These are phyloP conservation scores for Macaca nemestrina DNA, from an alignment of 2,113 vertebrate species.

Conservation along the genomic window DNA sequence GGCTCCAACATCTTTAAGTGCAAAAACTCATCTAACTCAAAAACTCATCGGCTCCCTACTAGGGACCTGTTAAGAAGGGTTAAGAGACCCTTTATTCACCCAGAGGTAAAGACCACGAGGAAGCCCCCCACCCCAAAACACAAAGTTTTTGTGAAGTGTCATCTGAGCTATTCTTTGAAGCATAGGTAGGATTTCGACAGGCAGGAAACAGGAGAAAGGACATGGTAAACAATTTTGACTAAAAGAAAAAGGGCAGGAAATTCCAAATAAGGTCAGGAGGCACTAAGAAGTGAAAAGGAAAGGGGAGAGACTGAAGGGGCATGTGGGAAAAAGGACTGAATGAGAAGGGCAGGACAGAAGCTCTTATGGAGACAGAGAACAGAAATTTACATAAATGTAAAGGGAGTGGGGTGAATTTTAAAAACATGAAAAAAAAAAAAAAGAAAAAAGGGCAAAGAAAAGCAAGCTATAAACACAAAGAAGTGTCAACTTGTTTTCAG, in stretches of 20 bases:
- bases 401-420: background rate
- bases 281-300: background rate
- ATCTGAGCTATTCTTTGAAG: background rate
- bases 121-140: background rate
- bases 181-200: background rate
- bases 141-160: background rate
- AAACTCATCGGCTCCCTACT: background rate
- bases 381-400: background rate
- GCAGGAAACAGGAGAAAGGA: background rate
- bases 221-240: background rate
- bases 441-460: background rate
- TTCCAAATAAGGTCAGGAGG: background rate
- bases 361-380: background rate
- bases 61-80: background rate
- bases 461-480: background rate
- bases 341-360: background rate
- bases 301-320: background rate
- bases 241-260: slow-evolving; percentile 19
- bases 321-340: background rate
- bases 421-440: background rate
- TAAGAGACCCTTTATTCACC: background rate
- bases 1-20: background rate
- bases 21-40: background rate
- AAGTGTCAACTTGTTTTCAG: background rate
- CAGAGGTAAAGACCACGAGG: background rate